Evolutionary conservation across 92 coral and sea anemone species (phyloP).

Genomic region (Palythoa grandiflora): DNA sequence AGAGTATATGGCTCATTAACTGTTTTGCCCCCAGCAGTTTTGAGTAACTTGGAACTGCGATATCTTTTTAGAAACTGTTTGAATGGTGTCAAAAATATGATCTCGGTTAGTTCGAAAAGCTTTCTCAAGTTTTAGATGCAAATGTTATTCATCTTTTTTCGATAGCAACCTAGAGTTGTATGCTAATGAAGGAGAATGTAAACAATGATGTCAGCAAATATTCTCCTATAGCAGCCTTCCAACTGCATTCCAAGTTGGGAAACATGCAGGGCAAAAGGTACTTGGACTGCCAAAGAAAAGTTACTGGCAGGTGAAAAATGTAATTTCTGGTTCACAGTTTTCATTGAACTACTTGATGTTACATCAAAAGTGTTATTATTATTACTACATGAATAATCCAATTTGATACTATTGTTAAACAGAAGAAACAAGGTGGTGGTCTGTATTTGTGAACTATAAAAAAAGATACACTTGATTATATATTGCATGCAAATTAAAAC

Average conservation of each 20-base stretch:
- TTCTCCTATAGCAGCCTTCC: background rate
- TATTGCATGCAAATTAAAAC: background rate
- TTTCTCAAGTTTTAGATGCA: no score
- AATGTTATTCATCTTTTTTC: no score
- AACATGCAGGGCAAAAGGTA: background rate
- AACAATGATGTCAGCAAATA: no score
- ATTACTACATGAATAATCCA: background rate
- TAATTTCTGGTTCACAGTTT: background rate
- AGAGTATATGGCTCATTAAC: no score
- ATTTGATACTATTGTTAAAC: background rate
- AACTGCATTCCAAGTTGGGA: background rate
- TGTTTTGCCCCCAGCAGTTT: no score
- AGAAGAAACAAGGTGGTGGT: background rate
- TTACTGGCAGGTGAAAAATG: background rate
- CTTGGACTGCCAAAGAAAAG: background rate
- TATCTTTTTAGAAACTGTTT: no score
- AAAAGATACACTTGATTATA: background rate
- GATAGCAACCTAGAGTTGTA: no score
- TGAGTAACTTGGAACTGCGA: no score
- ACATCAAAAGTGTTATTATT: background rate
- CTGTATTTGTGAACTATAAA: background rate
- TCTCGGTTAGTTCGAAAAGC: no score
- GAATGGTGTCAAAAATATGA: no score
- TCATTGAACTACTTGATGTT: background rate
- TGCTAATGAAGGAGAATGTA: no score